These are phyloP conservation scores for Apis laboriosa DNA, from an alignment of 1,140 invertebrate genomes.

Conservation along the genomic window DNA sequence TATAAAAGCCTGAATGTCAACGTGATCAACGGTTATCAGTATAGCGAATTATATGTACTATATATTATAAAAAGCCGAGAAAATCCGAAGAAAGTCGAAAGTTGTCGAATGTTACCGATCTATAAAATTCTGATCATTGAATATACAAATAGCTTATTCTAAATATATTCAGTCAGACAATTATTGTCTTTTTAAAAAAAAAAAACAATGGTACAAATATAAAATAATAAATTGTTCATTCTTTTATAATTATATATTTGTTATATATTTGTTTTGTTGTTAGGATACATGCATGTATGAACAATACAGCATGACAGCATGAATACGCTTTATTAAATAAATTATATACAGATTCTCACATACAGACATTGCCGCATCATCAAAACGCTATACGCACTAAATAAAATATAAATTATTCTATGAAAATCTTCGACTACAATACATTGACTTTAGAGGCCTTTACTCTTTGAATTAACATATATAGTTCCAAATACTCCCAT, in stretches of 20 bases:
- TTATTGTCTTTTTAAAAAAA: neutral
- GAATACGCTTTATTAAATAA: conserved; percentile 79
- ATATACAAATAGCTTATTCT: neutral
- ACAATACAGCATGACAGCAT: conserved; percentile 24
- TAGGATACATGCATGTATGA: neutral
- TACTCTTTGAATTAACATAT: conserved; percentile 71
- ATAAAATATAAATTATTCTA: conserved; percentile 76
- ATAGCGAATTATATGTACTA: conserved; percentile 19
- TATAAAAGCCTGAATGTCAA: conserved; percentile 30
- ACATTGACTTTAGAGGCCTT: conserved; percentile 80
- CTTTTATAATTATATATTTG: neutral
- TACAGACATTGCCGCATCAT: conserved; percentile 69
- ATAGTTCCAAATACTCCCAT: conserved; percentile 28
- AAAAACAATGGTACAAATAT: neutral
- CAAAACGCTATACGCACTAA: conserved; percentile 71
- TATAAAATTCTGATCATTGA: neutral
- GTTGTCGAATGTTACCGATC: conserved; percentile 18
- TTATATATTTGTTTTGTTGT: neutral
- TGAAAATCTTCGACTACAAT: conserved; percentile 76
- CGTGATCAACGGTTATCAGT: conserved; percentile 30
- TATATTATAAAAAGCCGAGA: neutral
- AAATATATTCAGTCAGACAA: neutral
- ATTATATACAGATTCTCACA: conserved; percentile 76
- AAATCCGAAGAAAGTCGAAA: conserved; percentile 12
- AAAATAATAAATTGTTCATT: neutral